Conservation (phyloP, 2,797 vertebrate species). For the Oryzias sinensis region DNA sequence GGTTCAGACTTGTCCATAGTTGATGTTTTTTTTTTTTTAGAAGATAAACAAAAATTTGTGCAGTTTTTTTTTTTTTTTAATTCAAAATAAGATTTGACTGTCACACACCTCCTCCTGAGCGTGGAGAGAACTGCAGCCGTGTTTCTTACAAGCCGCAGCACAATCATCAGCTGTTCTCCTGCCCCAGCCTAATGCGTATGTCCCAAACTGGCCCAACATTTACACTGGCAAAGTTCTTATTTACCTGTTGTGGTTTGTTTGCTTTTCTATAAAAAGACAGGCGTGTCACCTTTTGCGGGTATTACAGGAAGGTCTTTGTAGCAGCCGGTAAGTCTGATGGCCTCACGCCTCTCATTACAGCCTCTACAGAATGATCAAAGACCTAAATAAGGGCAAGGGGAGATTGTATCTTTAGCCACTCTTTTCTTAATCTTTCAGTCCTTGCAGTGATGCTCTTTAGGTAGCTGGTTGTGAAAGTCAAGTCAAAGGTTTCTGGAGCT, state of each 20-base stretch:
- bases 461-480: slow-evolving; percentile 1
- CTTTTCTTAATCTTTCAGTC: slow-evolving; percentile 8
- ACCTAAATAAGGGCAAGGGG: slow-evolving; percentile 2
- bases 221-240: slow-evolving; percentile 78
- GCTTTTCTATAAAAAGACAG: slow-evolving; percentile 68
- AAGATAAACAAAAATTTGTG: slow-evolving; percentile 71
- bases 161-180: slow-evolving; percentile 67
- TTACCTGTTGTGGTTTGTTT: slow-evolving; percentile 76
- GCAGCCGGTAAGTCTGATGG: slow-evolving; percentile 14
- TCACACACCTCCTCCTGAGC: slow-evolving; percentile 50
- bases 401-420: slow-evolving; percentile 5
- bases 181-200: slow-evolving; percentile 34
- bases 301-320: slow-evolving; percentile 66
- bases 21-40: slow-evolving; percentile 52
- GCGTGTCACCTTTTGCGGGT: slow-evolving; percentile 52
- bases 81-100: slow-evolving; percentile 54
- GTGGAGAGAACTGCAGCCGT: slow-evolving; percentile 62
- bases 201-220: slow-evolving; percentile 57
- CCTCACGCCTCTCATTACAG: slow-evolving; percentile 23
- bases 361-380: slow-evolving; percentile 56
- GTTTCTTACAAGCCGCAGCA: slow-evolving; percentile 46
- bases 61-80: slow-evolving; percentile 30
- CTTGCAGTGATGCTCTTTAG: slow-evolving; percentile 11
- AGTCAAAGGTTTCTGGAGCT: background rate
- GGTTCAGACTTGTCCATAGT: slow-evolving; percentile 8